Conservation (phyloP, 2,888 invertebrate genomes). For the Eristalis tenax region DNA sequence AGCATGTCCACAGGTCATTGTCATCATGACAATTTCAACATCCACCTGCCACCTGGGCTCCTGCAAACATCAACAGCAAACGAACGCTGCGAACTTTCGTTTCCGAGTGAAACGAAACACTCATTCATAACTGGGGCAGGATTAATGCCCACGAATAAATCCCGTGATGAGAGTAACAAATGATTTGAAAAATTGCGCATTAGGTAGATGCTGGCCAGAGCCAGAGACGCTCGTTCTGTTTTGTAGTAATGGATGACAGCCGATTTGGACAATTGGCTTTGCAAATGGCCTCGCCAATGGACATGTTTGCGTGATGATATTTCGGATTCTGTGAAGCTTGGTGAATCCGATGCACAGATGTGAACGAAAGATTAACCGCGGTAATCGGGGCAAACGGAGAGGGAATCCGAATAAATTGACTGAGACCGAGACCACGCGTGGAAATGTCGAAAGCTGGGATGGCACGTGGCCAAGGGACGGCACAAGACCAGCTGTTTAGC, state of each 20-base stretch:
- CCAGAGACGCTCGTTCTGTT: conserved; percentile 6
- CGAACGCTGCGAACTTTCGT: not conserved
- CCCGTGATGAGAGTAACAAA: conserved; percentile 69
- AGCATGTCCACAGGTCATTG: conserved; percentile 36
- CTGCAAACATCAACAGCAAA: conserved; percentile 5
- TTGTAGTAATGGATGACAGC: conserved; percentile 55
- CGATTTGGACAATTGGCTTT: conserved; percentile 68
- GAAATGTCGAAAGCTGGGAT: not conserved
- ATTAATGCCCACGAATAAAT: conserved; percentile 66
- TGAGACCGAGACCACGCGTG: conserved; percentile 1
- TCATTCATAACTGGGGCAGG: conserved; percentile 61
- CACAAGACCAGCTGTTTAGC: not conserved
- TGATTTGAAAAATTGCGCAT: conserved; percentile 72
- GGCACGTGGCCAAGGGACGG: not conserved
- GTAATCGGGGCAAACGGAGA: conserved; percentile 29
- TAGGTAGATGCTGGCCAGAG: conserved; percentile 55
- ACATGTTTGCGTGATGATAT: conserved; percentile 41
- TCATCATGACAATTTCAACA: conserved; percentile 53
- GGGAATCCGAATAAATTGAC: conserved; percentile 40
- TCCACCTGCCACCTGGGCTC: conserved; percentile 54
- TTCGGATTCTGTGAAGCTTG: conserved; percentile 32
- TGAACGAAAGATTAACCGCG: conserved; percentile 59
- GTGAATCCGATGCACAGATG: conserved; percentile 56
- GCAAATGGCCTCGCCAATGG: conserved; percentile 54
- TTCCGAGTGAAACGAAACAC: not conserved